Percentiles rank a stretch among this genome's conserved stretches.
phyloP scores from a whole-genome alignment of 2,888 invertebrate genomes.

The Parochlus steinenii region DNA sequence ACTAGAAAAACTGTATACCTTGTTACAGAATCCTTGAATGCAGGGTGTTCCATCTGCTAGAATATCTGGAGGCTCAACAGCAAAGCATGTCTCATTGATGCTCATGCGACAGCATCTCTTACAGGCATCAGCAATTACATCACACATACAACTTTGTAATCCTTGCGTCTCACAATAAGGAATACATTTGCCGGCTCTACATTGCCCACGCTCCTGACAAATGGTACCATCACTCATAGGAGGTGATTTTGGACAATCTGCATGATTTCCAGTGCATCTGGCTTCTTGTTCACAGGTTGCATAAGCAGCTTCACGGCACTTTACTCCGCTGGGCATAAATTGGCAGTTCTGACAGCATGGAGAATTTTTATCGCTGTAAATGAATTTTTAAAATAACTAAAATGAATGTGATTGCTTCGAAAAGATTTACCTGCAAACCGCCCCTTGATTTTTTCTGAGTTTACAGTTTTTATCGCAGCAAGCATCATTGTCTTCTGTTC shows the following conservation, averaged over 20 bases:
- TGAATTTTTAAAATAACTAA: constrained; percentile 1
- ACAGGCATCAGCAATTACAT: constrained; percentile 81
- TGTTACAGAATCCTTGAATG: constrained; percentile 91
- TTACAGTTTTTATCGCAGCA: constrained; percentile 91
- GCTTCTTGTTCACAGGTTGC: constrained; percentile 88
- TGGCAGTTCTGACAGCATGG: constrained; percentile 88
- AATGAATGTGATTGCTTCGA: neutral
- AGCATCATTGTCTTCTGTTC: constrained; percentile 81
- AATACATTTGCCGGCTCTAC: constrained; percentile 77
- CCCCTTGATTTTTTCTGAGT: constrained; percentile 62
- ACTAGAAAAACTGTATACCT: constrained; percentile 37
- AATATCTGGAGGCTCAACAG: constrained; percentile 75
- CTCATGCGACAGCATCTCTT: constrained; percentile 81
- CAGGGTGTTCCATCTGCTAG: constrained; percentile 89
- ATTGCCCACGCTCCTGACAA: constrained; percentile 84
- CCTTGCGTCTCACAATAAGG: constrained; percentile 91
- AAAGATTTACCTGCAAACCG: constrained; percentile 59
- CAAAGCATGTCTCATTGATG: constrained; percentile 80
- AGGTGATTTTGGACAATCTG: constrained; percentile 72
- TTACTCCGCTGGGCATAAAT: constrained; percentile 63
- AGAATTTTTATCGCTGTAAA: constrained; percentile 79
- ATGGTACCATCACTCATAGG: constrained; percentile 73
- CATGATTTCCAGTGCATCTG: constrained; percentile 63
- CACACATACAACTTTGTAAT: constrained; percentile 91
- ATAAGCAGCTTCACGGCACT: constrained; percentile 81